Evolutionary conservation across 2,113 vertebrate genomes (phyloP), one percentile per base, ranked within the genome.

Genomic region (Odocoileus virginianus): DNA sequence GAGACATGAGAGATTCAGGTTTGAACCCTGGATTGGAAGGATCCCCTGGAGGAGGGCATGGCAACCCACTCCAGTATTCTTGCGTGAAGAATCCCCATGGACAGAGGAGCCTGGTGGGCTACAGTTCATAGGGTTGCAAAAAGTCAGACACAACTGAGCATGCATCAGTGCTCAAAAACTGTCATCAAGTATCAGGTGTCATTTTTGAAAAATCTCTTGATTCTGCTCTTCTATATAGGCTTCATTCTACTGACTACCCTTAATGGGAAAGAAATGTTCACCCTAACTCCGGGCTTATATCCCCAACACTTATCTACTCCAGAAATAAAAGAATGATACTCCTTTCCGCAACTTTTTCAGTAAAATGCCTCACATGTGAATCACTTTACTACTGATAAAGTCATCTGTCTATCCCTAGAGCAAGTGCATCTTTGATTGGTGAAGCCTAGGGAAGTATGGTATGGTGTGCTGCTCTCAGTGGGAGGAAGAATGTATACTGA

Each of bases 391-490:
- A 50, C 27, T 82, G 23, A 25, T 45, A 84, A 43, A 30, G 25
- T 86, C 0, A 14, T 45, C 27, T 30, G 1, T 89, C 45, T 50
- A 58, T 40, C 25, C 6, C 19, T 15, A 23, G 74, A 89, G 10
- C 4, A 3, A 0, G 4, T 19, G 19, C 2, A 45, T 33, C 27
- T 54, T 27, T n/a, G 60, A 10, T 10, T 40, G 15, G 17, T 13
- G 9, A 28, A 45, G 33, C 19, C 27, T 57, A 83, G 45, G 45
- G 47, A 43, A 60, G 8, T 21, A 1, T 10, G 40, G 15, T 17
- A 14, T 43, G 19, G 19, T 71, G 5, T 28, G 27, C 7, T 55
- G 3, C 50, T 19, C 15, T 71, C 13, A 57, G 43, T 52, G 15
- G 25, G 33, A 28, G 30, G 16, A 52, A 33, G 67, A 30, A 3